Base-by-base conservation (phyloP, 2,888 invertebrate species). In the Papilio elwesi region DNA sequence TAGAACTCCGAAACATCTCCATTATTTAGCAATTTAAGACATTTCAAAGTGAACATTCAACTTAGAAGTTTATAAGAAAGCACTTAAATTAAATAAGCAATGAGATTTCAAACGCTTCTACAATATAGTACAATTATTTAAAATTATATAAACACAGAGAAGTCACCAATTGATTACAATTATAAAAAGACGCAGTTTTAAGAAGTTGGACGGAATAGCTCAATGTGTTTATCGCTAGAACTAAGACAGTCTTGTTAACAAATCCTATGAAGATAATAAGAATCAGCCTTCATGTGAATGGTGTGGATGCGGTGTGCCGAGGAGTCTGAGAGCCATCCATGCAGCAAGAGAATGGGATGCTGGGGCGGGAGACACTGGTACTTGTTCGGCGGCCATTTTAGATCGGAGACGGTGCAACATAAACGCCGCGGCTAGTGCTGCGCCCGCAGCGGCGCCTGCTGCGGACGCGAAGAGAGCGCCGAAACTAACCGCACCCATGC, bases 401-500 rank as follows among this genome's bases (percentile, higher is more conserved):
- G 97, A 95, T 75, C 97, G 96, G 80, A 97, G 96, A 74, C 97
- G 91, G 82, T 97, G 97, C n/a, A 97, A 94, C 85, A 97, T 90
- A 2, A 97, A 96, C 2, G 97, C 98, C 4, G 98, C 98, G 0
- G 98, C 97, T 10, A 98, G 90, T 0, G 98, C 98, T 0, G 98
- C 97, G 4, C 97, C 96, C 1, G 98, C 97, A 0, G 98, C 97
- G 0, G 97, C 97, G 11, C 97, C 96, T 0, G 98, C 97, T 0
- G 98, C 97, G 13, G 98, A 95, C 68, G 98, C 97, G 89, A 98
- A 98, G 15, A 98, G 94, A 6, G 97, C 96, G 79, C 98, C 98
- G 87, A 98, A 98, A 43, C 97, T 97, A 0, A 97, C 96, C 38
- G 98, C 97, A 0, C 98, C 98, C 94, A 98, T 96, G 82, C 98